Percentiles rank a stretch among this genome's conserved stretches.
phyloP scores from a whole-genome alignment of 2,888 invertebrate genomes.

The Apamea crenata region DNA sequence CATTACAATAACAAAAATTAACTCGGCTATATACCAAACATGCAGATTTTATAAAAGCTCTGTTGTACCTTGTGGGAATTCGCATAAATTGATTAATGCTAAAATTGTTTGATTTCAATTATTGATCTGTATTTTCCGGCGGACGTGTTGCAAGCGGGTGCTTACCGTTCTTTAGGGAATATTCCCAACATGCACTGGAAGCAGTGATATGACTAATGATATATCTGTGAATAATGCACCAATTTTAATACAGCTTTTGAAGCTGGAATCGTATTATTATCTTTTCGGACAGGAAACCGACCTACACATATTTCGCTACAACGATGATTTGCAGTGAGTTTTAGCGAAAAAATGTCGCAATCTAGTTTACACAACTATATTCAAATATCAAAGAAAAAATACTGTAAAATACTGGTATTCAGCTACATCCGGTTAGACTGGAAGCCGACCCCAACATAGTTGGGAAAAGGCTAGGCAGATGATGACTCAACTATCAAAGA shows the following conservation, averaged over 20 bases:
- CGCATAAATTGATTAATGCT: conserved; percentile 22
- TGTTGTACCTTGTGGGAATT: conserved; percentile 12
- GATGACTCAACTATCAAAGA: conserved; percentile 32
- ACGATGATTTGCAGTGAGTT: conserved; percentile 21
- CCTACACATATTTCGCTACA: conserved; percentile 30
- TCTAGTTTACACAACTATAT: not conserved
- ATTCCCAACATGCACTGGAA: not conserved
- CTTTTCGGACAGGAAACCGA: conserved; percentile 38
- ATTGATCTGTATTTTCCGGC: conserved; percentile 15
- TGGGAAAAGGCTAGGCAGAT: not conserved
- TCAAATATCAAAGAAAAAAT: conserved; percentile 36
- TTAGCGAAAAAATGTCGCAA: conserved; percentile 37
- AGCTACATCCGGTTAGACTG: not conserved
- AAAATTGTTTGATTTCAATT: conserved; percentile 15
- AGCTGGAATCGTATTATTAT: conserved; percentile 17
- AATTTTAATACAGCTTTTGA: conserved; percentile 40
- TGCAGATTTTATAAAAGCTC: not conserved
- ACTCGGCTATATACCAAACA: not conserved
- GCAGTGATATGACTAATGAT: conserved; percentile 17
- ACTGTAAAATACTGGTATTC: not conserved
- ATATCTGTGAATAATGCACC: conserved; percentile 22
- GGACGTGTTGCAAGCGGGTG: not conserved
- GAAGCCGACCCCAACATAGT: not conserved
- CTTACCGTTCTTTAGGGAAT: conserved; percentile 4
- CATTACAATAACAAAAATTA: not conserved